Base-by-base conservation (phyloP, 2,888 invertebrate species). In the Hirtodrosophila alboralis region DNA sequence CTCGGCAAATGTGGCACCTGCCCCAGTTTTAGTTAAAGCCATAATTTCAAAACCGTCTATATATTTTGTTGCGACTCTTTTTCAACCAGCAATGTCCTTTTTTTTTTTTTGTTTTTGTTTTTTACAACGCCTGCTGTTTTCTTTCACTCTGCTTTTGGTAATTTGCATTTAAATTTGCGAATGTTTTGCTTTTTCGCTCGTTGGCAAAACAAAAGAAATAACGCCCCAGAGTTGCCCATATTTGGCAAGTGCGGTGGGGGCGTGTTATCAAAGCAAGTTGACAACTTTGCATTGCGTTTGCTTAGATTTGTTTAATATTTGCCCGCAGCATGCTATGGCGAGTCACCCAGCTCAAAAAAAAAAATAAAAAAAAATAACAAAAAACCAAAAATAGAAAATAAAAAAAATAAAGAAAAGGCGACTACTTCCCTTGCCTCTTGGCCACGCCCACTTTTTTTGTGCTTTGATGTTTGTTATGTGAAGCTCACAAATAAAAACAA, bases 201-300 rank as follows among this genome's bases (percentile, higher is more conserved):
- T 78, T 83, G 67, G 53, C 68, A 64, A 75, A 75, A 79, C 69
- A 75, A 75, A 62, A 59, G 70, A 36, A 64, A 58, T 40, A 71
- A 57, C 53, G 48, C 49, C 44, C 48, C 26, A 10, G 23, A 10
- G 27, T 6, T 26, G 38, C 4, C 4, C n/a, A 21, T 38, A 16
- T 21, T 21, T 21, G 14, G n/a, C 13, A 12, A 2, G 9, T 6
- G 16, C 14, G n/a, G 18, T 26, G 31, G 51, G 58, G 62, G 77
- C 61, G 74, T 72, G 75, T 81, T 85, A 85, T 84, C 79, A 56
- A 49, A 45, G 63, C 67, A 62, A 80, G 86, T 80, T 84, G 86
- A 80, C 86, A 80, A 80, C 86, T 80, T 86, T 84, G 81, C 77
- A 86, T 76, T 80, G 84, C 86, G 80, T 85, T 67, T 58, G 84